Evolutionary conservation across 2,113 vertebrate genomes (phyloP).

Genomic region (Ameiurus melas): DNA sequence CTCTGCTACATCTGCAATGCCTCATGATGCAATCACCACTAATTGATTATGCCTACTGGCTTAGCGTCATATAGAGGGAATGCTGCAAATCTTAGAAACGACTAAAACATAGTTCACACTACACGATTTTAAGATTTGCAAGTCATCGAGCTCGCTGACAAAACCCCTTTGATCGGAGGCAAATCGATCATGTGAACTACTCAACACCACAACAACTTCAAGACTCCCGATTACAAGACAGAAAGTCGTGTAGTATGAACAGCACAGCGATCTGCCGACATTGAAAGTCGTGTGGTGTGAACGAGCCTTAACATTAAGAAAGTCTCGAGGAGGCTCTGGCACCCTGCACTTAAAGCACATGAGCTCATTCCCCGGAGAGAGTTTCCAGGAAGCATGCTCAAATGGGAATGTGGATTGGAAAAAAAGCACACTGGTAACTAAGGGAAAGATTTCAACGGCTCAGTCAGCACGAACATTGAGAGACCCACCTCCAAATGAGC

Average conservation of each 20-base stretch:
- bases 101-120: not conserved
- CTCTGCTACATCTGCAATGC: slow-evolving; percentile 11
- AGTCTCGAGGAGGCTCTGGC: not conserved
- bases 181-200: too few species aligned
- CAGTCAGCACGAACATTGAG: slow-evolving; percentile 5
- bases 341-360: slow-evolving; percentile 41
- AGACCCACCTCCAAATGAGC: slow-evolving; percentile 6
- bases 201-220: too few species aligned
- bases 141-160: too few species aligned
- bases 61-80: slow-evolving; percentile 22
- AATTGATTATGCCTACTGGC: slow-evolving; percentile 32
- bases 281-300: too few species aligned
- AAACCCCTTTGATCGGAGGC: too few species aligned
- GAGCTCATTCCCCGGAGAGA: slow-evolving; percentile 28
- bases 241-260: too few species aligned
- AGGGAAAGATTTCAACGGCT: slow-evolving; percentile 28
- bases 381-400: slow-evolving; percentile 29
- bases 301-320: not conserved
- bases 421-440: slow-evolving; percentile 29
- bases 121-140: too few species aligned
- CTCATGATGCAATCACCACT: not conserved
- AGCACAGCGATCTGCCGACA: too few species aligned
- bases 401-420: slow-evolving; percentile 19
- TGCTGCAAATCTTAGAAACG: not conserved
- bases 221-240: too few species aligned